These are phyloP conservation scores for Agonopterix arenella DNA, from an alignment of 2,888 invertebrate species.

Conservation along the genomic window DNA sequence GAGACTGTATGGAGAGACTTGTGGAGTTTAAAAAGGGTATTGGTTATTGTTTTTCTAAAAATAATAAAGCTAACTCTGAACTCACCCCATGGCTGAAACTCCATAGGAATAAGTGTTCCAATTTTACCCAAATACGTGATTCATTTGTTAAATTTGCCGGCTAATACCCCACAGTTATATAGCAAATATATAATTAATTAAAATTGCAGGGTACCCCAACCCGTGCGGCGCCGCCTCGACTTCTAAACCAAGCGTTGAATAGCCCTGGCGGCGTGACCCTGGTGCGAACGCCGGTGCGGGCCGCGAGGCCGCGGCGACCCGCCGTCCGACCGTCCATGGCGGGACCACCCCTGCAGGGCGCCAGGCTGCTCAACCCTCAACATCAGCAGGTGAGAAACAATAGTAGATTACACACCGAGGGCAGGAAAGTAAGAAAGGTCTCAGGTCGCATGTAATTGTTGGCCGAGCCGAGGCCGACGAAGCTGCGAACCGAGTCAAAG, in stretches of 20 bases:
- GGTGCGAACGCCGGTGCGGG: conserved; percentile 44
- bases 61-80: no score
- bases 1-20: no score
- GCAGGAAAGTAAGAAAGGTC: no score
- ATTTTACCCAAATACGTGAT: no score
- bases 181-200: not conserved
- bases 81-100: no score
- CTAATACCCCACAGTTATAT: not conserved
- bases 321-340: conserved; percentile 25
- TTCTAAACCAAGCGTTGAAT: conserved; percentile 51
- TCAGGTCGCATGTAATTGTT: no score
- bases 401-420: no score
- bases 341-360: conserved; percentile 19
- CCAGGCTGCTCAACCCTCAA: conserved; percentile 25
- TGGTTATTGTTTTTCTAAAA: no score
- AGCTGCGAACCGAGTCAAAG: no score
- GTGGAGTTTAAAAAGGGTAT: no score
- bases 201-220: conserved; percentile 38
- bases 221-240: conserved; percentile 42
- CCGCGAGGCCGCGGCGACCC: conserved; percentile 18
- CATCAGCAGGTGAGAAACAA: conserved; percentile 22
- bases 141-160: not conserved
- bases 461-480: no score
- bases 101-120: no score
- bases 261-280: conserved; percentile 37